Conservation (phyloP, 2,113 vertebrate species). For the Hassar affinis region DNA sequence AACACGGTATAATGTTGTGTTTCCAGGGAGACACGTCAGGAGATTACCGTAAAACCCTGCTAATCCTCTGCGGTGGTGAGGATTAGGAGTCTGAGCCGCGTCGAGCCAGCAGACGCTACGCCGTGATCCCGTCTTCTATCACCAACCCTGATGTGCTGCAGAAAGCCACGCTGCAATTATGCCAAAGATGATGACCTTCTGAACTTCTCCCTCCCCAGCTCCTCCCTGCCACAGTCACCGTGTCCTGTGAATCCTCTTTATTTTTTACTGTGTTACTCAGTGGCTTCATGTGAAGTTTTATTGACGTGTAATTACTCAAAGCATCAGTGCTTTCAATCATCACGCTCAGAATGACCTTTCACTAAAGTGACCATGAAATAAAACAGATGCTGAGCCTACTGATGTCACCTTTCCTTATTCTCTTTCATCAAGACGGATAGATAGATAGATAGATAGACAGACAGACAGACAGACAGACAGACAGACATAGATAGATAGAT, state of each 20-base stretch:
- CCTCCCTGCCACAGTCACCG: constrained; percentile 36
- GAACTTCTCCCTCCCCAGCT: constrained; percentile 44
- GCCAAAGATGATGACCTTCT: constrained; percentile 64
- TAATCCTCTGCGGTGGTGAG: constrained; percentile 87
- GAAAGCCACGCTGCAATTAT: constrained; percentile 52
- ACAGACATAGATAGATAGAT: too few relatives aligned
- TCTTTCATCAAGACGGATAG: too few relatives aligned
- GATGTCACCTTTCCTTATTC: neutral
- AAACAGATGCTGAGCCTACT: neutral
- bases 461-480: too few relatives aligned
- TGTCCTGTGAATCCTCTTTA: constrained; percentile 7
- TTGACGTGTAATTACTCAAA: neutral
- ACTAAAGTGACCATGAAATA: neutral
- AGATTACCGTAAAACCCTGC: constrained; percentile 88
- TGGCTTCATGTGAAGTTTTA: neutral
- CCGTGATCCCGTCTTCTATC: neutral
- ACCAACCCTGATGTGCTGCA: constrained; percentile 5
- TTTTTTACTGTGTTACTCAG: constrained; percentile 30
- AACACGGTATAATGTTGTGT: constrained; percentile 37
- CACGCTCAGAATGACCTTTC: neutral
- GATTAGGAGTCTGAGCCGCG: constrained; percentile 71
- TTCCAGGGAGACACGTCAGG: constrained; percentile 92
- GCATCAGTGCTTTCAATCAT: constrained; percentile 19
- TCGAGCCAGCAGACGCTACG: neutral
- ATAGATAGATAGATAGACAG: too few relatives aligned